A percentile compares a stretch with the other conserved stretches of the same genome.
Conservation (phyloP, 2,113 vertebrate species). For the Accipiter virgatus region DNA sequence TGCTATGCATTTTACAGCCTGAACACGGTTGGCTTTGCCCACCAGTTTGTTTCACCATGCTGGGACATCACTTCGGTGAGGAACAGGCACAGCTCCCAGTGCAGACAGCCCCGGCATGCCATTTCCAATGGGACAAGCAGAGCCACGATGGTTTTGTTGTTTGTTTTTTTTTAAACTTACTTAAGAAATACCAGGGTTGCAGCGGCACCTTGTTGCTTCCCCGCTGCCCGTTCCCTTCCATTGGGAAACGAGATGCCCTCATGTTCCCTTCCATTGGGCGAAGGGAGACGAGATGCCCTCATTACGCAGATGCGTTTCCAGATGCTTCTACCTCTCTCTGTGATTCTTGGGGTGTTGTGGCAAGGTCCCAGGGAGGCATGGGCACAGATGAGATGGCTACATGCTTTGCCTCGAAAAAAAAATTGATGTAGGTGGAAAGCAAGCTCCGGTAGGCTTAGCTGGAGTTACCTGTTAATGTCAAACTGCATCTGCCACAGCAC, state of each 20-base stretch:
- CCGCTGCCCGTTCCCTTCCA: neutral
- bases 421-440: neutral
- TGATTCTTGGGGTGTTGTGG: too few species aligned
- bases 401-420: fast-evolving
- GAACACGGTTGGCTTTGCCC: neutral
- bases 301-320: neutral
- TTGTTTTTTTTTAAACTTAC: too few species aligned
- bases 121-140: neutral
- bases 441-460: neutral
- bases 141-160: too few species aligned
- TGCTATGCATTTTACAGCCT: too few species aligned
- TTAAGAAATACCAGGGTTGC: neutral
- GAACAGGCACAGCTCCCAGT: neutral
- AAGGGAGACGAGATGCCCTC: neutral
- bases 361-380: neutral
- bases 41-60: too few species aligned
- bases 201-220: neutral
- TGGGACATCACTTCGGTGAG: neutral
- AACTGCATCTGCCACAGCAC: neutral
- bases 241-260: neutral
- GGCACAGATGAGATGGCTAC: neutral
- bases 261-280: neutral
- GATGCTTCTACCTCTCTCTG: neutral
- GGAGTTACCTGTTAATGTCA: neutral
- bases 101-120: neutral